These are phyloP conservation scores for Chelmon rostratus DNA, from an alignment of 2,797 vertebrate species.

Conservation along the genomic window DNA sequence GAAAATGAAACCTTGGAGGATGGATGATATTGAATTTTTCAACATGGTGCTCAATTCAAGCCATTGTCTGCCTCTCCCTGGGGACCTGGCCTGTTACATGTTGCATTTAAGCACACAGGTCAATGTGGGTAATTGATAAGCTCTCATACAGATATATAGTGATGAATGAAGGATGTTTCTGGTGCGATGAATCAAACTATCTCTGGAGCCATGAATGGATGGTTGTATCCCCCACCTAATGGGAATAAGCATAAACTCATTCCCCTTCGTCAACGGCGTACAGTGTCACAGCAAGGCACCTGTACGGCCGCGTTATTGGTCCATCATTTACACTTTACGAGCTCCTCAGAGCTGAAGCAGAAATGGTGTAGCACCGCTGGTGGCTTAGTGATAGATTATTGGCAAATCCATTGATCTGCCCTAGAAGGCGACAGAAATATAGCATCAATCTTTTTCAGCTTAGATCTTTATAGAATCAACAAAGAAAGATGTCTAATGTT, in stretches of 20 bases:
- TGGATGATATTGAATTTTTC: conserved; percentile 71
- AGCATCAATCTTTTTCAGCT: conserved; percentile 60
- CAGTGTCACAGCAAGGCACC: conserved; percentile 40
- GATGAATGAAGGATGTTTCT: conserved; percentile 74
- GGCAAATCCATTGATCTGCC: conserved; percentile 72
- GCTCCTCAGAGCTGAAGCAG: conserved; percentile 52
- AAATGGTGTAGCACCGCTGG: conserved; percentile 38
- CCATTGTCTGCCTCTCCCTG: conserved; percentile 53
- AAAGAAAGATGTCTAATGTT: neutral
- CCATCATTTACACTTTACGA: conserved; percentile 83
- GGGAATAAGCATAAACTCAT: conserved; percentile 75
- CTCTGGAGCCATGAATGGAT: conserved; percentile 58
- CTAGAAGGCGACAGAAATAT: conserved; percentile 35
- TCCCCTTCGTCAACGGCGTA: conserved; percentile 57
- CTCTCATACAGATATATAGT: conserved; percentile 76
- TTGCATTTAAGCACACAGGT: conserved; percentile 73
- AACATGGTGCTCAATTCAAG: conserved; percentile 51
- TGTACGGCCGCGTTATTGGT: conserved; percentile 68
- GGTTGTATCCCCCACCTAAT: conserved; percentile 56
- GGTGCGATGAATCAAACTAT: conserved; percentile 64
- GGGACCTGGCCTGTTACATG: conserved; percentile 61
- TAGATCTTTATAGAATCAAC: conserved; percentile 33
- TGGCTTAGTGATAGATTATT: conserved; percentile 73
- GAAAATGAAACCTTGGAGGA: conserved; percentile 74
- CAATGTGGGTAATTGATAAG: conserved; percentile 83